phyloP scores from a whole-genome alignment of 2,888 invertebrate genomes.

The Monopis laevigella region DNA sequence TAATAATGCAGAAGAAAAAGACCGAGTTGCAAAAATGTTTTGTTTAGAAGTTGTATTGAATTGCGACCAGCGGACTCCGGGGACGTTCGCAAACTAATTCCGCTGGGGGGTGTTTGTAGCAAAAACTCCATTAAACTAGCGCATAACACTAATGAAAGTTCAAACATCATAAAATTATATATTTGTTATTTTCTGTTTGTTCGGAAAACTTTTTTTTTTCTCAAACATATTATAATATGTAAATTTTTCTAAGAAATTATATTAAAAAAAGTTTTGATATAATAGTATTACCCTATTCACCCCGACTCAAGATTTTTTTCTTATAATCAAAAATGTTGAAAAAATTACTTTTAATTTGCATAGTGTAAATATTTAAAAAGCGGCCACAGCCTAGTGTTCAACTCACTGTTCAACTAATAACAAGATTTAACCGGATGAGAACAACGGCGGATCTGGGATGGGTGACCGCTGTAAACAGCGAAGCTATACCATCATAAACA shows the following conservation, averaged over 20 bases:
- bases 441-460: too few relatives aligned
- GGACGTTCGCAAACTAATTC: conserved; percentile 11
- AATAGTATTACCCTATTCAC: conserved; percentile 28
- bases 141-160: conserved; percentile 1
- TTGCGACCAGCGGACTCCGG: conserved; percentile 3
- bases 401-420: too few relatives aligned
- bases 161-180: conserved; percentile 6
- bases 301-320: too few relatives aligned
- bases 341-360: too few relatives aligned
- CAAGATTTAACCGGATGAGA: too few relatives aligned
- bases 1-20: too few relatives aligned
- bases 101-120: conserved; percentile 7
- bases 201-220: not conserved
- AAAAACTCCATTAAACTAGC: conserved; percentile 3
- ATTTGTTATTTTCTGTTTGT: not conserved
- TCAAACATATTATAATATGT: conserved; percentile 1
- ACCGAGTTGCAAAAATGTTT: too few relatives aligned
- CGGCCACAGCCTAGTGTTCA: too few relatives aligned
- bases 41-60: conserved; percentile 8
- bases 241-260: not conserved
- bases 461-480: too few relatives aligned
- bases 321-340: too few relatives aligned
- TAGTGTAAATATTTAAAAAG: too few relatives aligned
- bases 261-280: conserved; percentile 21
- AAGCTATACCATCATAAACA: too few relatives aligned